Evolutionary conservation across 2,113 vertebrate genomes (phyloP).

Genomic region (Etia nguti): DNA sequence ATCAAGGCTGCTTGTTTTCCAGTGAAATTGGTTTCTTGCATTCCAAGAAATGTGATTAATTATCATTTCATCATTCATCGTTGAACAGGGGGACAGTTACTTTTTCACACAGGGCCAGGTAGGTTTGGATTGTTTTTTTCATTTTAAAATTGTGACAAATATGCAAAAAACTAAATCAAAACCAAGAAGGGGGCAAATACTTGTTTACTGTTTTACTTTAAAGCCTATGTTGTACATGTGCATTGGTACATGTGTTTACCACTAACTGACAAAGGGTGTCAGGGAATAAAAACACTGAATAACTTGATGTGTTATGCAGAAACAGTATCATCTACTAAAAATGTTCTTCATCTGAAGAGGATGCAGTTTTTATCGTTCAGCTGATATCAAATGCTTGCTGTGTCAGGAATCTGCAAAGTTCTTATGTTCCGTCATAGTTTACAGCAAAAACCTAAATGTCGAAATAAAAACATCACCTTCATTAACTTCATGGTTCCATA

Average conservation of each 20-base stretch:
- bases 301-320: not conserved
- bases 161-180: not conserved
- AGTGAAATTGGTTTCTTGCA: not conserved
- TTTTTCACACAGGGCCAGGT: not conserved
- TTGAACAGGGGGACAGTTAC: not conserved
- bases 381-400: not conserved
- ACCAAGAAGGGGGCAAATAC: not conserved
- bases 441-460: not conserved
- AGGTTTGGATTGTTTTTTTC: not conserved
- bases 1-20: not conserved
- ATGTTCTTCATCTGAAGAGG: not conserved
- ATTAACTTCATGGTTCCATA: not conserved
- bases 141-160: not conserved
- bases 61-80: not conserved
- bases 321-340: not conserved
- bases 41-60: not conserved
- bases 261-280: not conserved
- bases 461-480: not conserved
- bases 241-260: not conserved
- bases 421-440: not conserved
- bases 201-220: not conserved
- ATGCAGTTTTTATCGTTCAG: not conserved
- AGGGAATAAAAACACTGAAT: not conserved
- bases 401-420: not conserved
- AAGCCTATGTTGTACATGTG: not conserved